These are phyloP conservation scores for Digitonthophagus gazella DNA, from an alignment of 2,888 invertebrate species.

Conservation along the genomic window DNA sequence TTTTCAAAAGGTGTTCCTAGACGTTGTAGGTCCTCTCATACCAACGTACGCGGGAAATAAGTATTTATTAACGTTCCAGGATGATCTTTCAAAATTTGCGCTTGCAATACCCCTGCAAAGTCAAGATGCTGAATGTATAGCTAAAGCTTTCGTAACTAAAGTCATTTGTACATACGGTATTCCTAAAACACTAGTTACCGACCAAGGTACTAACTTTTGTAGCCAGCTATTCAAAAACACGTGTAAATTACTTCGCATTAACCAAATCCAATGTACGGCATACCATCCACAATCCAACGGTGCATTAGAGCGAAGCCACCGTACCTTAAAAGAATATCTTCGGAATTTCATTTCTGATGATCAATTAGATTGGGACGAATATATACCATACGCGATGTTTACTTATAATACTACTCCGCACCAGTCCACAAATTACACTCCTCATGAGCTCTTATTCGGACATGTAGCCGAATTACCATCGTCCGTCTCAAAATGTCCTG, in stretches of 20 bases:
- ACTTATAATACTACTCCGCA: no score
- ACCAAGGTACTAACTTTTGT: conserved; percentile 38
- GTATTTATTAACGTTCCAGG: no score
- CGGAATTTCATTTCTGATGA: conserved; percentile 37
- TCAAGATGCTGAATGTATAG: conserved; percentile 31
- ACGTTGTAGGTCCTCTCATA: conserved; percentile 40
- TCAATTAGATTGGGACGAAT: conserved; percentile 41
- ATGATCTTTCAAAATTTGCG: conserved; percentile 20
- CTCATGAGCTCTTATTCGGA: background rate
- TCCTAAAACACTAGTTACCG: conserved; percentile 37
- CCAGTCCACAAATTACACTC: no score
- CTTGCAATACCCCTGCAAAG: conserved; percentile 30
- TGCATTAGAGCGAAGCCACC: conserved; percentile 38
- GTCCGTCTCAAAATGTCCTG: background rate
- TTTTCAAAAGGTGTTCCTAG: conserved; percentile 38
- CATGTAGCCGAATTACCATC: background rate
- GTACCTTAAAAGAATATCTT: conserved; percentile 38
- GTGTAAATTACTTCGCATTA: conserved; percentile 36
- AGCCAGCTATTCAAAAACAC: conserved; percentile 37
- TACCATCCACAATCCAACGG: conserved; percentile 41
- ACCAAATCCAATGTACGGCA: conserved; percentile 36
- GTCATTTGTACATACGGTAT: conserved; percentile 37
- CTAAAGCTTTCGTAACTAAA: conserved; percentile 31
- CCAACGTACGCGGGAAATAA: conserved; percentile 34
- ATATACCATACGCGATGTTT: no score